Evolutionary conservation across 2,888 invertebrate genomes (phyloP).

Genomic region (Eucriotettix oculatus): DNA sequence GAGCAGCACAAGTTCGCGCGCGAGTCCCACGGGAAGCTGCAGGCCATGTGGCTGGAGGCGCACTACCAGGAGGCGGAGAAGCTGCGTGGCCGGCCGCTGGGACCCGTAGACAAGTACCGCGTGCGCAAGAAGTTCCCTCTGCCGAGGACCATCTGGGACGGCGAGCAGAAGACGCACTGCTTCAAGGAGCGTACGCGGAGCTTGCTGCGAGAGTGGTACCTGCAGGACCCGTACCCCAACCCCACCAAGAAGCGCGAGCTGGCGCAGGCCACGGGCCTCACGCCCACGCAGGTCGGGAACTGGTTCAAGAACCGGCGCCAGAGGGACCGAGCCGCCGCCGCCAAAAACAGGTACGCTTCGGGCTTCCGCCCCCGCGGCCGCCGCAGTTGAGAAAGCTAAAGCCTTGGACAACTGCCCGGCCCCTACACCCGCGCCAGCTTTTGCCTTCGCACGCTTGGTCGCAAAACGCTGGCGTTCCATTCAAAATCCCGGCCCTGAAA

Average conservation of each 20-base stretch:
- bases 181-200: slow-evolving; percentile 93
- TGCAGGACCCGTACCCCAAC: slow-evolving; percentile 93
- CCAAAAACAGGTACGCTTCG: slow-evolving; percentile 79
- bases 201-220: slow-evolving; percentile 91
- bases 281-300: slow-evolving; percentile 85
- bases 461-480: too few relatives aligned
- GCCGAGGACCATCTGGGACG: slow-evolving; percentile 88
- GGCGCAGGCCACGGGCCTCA: slow-evolving; percentile 78
- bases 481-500: too few relatives aligned
- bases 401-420: too few relatives aligned
- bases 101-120: slow-evolving; percentile 85
- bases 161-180: slow-evolving; percentile 91
- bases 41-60: slow-evolving; percentile 87
- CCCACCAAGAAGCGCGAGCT: slow-evolving; percentile 85
- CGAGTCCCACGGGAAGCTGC: slow-evolving; percentile 72
- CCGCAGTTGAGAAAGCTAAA: too few relatives aligned
- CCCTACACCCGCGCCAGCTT: too few relatives aligned
- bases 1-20: slow-evolving; percentile 83
- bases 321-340: slow-evolving; percentile 77
- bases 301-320: slow-evolving; percentile 87
- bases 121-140: slow-evolving; percentile 87
- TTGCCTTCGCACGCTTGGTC: too few relatives aligned
- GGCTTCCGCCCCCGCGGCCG: not conserved
- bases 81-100: slow-evolving; percentile 71
- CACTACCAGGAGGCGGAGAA: slow-evolving; percentile 89